Evolutionary conservation across 1,140 invertebrate species (phyloP).

Genomic region (Zaprionus vittiger): DNA sequence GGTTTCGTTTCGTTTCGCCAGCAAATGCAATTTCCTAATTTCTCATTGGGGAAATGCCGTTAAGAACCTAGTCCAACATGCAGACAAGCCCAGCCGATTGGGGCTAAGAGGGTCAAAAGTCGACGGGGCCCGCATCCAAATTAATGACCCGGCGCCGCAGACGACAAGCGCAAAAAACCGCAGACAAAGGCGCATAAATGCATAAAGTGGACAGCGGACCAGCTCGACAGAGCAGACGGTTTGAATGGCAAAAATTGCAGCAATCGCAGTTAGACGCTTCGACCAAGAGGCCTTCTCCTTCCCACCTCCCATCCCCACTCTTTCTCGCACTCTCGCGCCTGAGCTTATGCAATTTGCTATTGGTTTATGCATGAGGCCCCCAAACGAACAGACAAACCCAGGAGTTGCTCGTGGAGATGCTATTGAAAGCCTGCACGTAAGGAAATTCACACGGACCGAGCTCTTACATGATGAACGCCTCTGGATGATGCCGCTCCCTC

Average conservation of each 20-base stretch:
- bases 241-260: conserved; percentile 60
- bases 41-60: conserved; percentile 78
- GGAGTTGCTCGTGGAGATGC: not conserved
- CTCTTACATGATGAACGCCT: conserved; percentile 64
- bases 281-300: conserved; percentile 6
- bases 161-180: conserved; percentile 65
- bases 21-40: conserved; percentile 84
- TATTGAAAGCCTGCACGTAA: conserved; percentile 42
- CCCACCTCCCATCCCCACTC: not conserved
- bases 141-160: conserved; percentile 77
- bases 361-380: conserved; percentile 76
- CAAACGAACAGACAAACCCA: conserved; percentile 40
- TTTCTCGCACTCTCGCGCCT: conserved; percentile 10
- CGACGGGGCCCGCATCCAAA: conserved; percentile 62
- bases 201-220: conserved; percentile 61
- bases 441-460: conserved; percentile 62
- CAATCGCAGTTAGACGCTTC: conserved; percentile 57
- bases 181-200: conserved; percentile 81
- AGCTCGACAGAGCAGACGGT: conserved; percentile 37
- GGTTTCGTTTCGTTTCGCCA: conserved; percentile 44
- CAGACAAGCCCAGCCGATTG: conserved; percentile 33
- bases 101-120: conserved; percentile 16
- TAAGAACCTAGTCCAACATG: conserved; percentile 56
- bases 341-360: conserved; percentile 73
- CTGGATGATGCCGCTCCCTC: conserved; percentile 7